These are phyloP conservation scores for Smittia sp. DNA, from an alignment of 2,888 invertebrate genomes.

Conservation along the genomic window DNA sequence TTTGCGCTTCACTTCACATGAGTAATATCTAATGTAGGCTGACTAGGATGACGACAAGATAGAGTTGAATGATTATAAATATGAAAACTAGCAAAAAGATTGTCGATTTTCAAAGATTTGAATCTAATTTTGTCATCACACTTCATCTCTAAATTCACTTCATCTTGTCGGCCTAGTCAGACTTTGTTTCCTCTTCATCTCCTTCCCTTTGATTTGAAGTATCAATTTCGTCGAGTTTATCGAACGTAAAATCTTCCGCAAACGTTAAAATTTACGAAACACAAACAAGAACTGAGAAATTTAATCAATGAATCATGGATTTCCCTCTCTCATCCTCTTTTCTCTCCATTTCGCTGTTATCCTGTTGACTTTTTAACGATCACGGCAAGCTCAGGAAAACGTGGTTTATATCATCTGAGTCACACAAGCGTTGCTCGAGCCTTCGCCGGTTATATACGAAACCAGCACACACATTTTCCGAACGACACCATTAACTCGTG, in stretches of 20 bases:
- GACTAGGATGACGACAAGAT: no score
- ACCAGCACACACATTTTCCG: background rate
- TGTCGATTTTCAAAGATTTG: no score
- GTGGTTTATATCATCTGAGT: slow-evolving; percentile 12
- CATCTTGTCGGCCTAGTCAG: no score
- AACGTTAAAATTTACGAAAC: background rate
- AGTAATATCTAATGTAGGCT: background rate
- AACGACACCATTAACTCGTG: background rate
- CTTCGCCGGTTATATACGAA: background rate
- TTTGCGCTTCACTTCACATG: slow-evolving; percentile 14
- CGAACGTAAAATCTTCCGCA: background rate
- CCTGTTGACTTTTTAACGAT: slow-evolving; percentile 5
- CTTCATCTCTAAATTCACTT: no score
- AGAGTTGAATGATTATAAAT: no score
- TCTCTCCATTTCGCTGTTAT: background rate
- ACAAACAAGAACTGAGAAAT: background rate
- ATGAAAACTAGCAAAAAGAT: no score
- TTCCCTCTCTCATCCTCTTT: background rate
- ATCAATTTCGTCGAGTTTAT: background rate
- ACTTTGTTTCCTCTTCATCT: background rate
- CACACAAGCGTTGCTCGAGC: background rate
- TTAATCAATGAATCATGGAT: slow-evolving; percentile 8
- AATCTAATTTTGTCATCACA: no score
- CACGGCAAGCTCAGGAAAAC: background rate
- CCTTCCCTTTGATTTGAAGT: background rate